Conservation (phyloP, 2,797 vertebrate species). For the Cetoscarus ocellatus region DNA sequence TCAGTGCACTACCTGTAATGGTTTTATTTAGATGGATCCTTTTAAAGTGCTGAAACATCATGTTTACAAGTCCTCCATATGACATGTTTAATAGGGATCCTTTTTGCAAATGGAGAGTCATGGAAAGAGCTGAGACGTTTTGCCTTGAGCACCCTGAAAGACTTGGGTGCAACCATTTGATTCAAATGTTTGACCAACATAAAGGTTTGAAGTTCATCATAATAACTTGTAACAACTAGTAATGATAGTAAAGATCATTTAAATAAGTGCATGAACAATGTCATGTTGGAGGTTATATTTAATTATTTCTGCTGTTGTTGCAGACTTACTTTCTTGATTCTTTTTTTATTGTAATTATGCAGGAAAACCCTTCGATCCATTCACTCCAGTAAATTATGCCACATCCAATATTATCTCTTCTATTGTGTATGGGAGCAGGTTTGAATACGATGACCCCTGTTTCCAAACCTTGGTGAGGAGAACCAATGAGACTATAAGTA, state of each 20-base stretch:
- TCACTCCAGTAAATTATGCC: conserved; percentile 56
- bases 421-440: conserved; percentile 80
- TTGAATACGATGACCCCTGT: conserved; percentile 74
- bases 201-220: conserved; percentile 61
- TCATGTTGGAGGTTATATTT: too few relatives aligned
- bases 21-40: too few relatives aligned
- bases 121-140: conserved; percentile 85
- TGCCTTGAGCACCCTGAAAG: conserved; percentile 73
- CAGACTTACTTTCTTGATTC: neutral
- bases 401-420: conserved; percentile 80
- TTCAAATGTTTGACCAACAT: conserved; percentile 66
- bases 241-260: too few relatives aligned
- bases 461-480: conserved; percentile 68
- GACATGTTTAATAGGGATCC: conserved; percentile 65
- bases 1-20: too few relatives aligned
- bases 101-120: conserved; percentile 80
- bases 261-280: too few relatives aligned
- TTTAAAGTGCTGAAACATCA: too few relatives aligned
- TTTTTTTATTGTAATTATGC: neutral
- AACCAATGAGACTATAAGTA: conserved; percentile 34
- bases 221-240: too few relatives aligned
- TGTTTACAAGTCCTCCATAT: neutral
- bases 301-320: too few relatives aligned
- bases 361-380: conserved; percentile 65
- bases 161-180: conserved; percentile 79